Base-by-base conservation (phyloP, 2,888 invertebrate species). In the Leptopilina myrica region DNA sequence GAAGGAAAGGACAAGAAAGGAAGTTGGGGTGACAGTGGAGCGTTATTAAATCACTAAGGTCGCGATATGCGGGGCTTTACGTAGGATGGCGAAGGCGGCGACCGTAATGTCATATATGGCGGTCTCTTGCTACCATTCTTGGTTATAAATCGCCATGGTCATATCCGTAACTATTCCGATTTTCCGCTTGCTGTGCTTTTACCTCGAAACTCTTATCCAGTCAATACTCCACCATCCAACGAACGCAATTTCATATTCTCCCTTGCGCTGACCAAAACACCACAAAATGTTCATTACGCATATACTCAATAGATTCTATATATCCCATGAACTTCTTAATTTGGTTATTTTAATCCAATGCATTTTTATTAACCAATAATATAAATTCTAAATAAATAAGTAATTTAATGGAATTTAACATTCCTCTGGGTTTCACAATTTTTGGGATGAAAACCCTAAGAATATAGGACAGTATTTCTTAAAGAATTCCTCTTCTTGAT, bases 141-240 rank as follows among this genome's bases (percentile, higher is more conserved):
- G 77, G 76, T 33, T 76, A 81, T 78, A 82, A 83, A 83, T 83
- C 79, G 80, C n/a, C 64, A 14, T 69, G 76, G 78, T 78, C 78
- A 66, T 76, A 76, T 81, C 79, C 80, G 82, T 83, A 80, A 84
- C 84, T 82, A 80, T 83, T 82, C 79, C 83, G 84, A 84, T 85
- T 84, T 82, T 85, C 79, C 79, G 82, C 78, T 82, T 78, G 79
- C 77, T 76, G 76, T 76, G 80, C 75, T 81, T 76, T 65, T 77
- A 73, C 56, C 73, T 56, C 40, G 9, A 73, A 73, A 73, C 56
- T 73, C 73, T 56, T 33, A 59, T 73, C 56, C 56, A 73, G 56
- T 40, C 73, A 56, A 73, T 56, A 40, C 33, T 73, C 53, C 4
- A 56, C 33, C 8, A 26, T 33, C 73, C 56, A 33, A 33, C 53